A percentile compares a stretch with the other conserved stretches of the same genome.
These are phyloP conservation scores for Sander lucioperca DNA, from an alignment of 2,113 vertebrate species.

Conservation along the genomic window DNA sequence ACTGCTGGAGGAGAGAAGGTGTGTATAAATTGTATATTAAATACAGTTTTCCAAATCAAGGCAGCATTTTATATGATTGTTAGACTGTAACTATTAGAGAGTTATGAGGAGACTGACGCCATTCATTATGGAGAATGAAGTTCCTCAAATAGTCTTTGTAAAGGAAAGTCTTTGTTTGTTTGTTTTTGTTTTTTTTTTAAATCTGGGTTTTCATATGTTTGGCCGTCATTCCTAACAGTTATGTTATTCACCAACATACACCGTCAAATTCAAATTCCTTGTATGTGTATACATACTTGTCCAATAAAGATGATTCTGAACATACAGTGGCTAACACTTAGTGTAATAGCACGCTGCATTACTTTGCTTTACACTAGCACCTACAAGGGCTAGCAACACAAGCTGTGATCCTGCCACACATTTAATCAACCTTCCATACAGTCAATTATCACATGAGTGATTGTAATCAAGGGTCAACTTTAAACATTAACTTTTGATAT, in stretches of 20 bases:
- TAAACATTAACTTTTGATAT: background rate
- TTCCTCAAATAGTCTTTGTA: background rate
- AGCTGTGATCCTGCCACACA: background rate
- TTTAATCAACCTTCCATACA: background rate
- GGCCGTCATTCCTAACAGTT: background rate
- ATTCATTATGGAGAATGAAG: background rate
- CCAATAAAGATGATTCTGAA: background rate
- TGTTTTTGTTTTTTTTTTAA: too few species aligned
- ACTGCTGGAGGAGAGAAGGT: conserved; percentile 94
- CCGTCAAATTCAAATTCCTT: background rate
- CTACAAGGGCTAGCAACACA: background rate
- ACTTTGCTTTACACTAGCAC: background rate
- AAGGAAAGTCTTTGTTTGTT: background rate
- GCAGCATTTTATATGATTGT: background rate
- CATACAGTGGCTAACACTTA: background rate
- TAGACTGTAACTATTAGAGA: background rate
- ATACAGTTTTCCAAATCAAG: background rate
- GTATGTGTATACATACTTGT: background rate
- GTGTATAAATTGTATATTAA: conserved; percentile 34
- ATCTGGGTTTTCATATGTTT: background rate
- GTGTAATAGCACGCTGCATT: background rate
- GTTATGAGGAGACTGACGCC: background rate
- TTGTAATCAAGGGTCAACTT: background rate
- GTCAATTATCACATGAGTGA: background rate
- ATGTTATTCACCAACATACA: conserved; percentile 4